Conservation (phyloP, 2,113 vertebrate genomes). For the Ailuropoda melanoleuca region DNA sequence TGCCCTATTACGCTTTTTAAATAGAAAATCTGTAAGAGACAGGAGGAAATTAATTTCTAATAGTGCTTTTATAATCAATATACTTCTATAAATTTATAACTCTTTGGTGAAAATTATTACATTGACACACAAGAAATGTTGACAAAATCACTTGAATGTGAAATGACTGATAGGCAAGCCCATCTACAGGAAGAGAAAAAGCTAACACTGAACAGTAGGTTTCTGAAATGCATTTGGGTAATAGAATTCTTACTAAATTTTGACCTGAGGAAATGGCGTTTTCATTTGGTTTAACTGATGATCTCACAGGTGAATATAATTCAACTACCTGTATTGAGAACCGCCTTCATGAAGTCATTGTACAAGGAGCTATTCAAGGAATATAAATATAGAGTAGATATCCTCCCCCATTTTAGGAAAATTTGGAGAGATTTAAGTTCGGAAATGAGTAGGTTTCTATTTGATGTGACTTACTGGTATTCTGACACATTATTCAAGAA, state of each 20-base stretch:
- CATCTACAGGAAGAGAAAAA: not conserved
- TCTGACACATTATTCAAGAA: not conserved
- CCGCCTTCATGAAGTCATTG: not conserved
- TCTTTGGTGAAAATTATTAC: not conserved
- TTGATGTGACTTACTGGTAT: not conserved
- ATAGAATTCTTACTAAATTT: slow-evolving; percentile 5
- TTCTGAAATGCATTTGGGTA: not conserved
- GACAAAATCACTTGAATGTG: not conserved
- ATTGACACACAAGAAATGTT: not conserved
- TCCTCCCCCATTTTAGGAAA: not conserved
- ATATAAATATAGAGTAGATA: not conserved
- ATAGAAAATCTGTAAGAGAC: not conserved
- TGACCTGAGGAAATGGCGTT: not conserved
- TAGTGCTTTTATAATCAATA: not conserved
- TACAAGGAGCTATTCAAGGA: not conserved
- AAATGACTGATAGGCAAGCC: not conserved
- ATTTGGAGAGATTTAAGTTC: not conserved
- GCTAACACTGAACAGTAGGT: not conserved
- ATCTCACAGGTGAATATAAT: not conserved
- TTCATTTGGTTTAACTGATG: not conserved
- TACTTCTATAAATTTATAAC: not conserved
- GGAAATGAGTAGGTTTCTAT: not conserved
- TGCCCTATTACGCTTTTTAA: not conserved
- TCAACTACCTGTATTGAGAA: not conserved
- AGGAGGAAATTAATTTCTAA: slow-evolving; percentile 6